Evolutionary conservation across 2,113 vertebrate species (phyloP), one percentile per base, ranked within the genome.

Genomic region (Herpailurus yagouaroundi): DNA sequence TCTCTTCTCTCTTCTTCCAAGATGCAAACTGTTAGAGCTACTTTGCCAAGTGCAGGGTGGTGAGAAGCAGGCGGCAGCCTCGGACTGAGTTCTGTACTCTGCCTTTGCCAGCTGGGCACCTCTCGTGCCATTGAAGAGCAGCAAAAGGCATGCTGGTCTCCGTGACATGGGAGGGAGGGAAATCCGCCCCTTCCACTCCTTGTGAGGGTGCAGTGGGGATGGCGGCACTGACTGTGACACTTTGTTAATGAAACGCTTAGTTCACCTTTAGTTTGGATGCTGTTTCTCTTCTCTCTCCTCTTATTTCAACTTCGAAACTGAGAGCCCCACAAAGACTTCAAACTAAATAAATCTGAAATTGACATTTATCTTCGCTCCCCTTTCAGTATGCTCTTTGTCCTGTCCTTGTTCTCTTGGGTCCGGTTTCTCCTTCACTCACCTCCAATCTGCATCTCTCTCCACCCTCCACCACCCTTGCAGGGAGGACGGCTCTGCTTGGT

Each of bases 171-270:
- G 9, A 63, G 12, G 41, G 9, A 63, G n/a, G n/a, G 48, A 71
- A 13, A n/a, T 48, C 33, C 31, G 0, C 69, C 73, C 52, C 31
- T 18, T 6, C 18, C 18, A 25, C 63, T 80, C 41, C 5, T 23
- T 2, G 0, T 25, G 84, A n/a, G 16, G 48, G 36, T 10, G 12
- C 38, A 29, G 1, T 60, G 48, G 84, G 29, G 21, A 14, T 1
- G 3, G 36, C 64, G 12, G 2, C 4, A 1, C 36, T n/a, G 52
- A 10, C 2, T 10, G 25, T 7, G 3, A 7, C 41, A 3, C 33
- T 45, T 15, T 23, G 7, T 19, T 23, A 23, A 25, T 36, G 71
- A 4, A 41, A 33, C 3, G 0, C 33, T 50, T 21, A 41, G 31
- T 29, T 74, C 27, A 52, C 66, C 55, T 64, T 80, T 33, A 21